Conservation (phyloP, 2,888 invertebrate species). For the Agriopis marginaria region DNA sequence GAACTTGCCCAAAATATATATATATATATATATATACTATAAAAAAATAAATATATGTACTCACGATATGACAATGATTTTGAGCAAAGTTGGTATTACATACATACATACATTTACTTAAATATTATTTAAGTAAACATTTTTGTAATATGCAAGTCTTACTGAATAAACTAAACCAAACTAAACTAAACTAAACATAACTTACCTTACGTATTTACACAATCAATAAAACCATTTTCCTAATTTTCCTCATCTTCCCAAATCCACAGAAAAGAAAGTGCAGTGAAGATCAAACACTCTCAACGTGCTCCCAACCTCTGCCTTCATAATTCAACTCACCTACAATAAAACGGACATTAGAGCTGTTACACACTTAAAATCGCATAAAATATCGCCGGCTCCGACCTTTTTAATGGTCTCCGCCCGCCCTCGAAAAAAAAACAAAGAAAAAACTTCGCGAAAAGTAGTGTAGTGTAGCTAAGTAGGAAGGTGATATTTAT, state of each 20-base stretch:
- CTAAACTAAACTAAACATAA: too few species aligned
- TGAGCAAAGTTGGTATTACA: too few species aligned
- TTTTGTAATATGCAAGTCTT: too few species aligned
- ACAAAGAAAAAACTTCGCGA: conserved; percentile 73
- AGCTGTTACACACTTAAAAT: conserved; percentile 83
- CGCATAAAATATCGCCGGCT: conserved; percentile 83
- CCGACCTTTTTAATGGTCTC: conserved; percentile 83
- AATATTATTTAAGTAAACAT: too few species aligned
- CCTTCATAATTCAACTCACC: conserved; percentile 65
- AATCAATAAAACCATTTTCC: not conserved
- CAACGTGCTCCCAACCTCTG: conserved; percentile 46
- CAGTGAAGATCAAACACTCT: conserved; percentile 39
- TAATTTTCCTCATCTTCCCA: not conserved
- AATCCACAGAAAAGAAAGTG: conserved; percentile 20
- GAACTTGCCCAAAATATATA: too few species aligned
- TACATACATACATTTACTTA: too few species aligned
- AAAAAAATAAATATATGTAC: too few species aligned
- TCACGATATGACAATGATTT: too few species aligned
- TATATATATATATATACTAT: too few species aligned
- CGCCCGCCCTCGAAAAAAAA: conserved; percentile 76
- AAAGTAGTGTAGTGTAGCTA: conserved; percentile 71
- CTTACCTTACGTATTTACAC: too few species aligned
- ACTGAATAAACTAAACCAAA: too few species aligned
- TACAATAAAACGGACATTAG: conserved; percentile 76
- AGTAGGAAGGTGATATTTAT: conserved; percentile 74